Percentiles rank a stretch among this genome's conserved stretches.
Evolutionary conservation across 1,140 invertebrate genomes (phyloP).

Genomic region (Sitophilus oryzae): DNA sequence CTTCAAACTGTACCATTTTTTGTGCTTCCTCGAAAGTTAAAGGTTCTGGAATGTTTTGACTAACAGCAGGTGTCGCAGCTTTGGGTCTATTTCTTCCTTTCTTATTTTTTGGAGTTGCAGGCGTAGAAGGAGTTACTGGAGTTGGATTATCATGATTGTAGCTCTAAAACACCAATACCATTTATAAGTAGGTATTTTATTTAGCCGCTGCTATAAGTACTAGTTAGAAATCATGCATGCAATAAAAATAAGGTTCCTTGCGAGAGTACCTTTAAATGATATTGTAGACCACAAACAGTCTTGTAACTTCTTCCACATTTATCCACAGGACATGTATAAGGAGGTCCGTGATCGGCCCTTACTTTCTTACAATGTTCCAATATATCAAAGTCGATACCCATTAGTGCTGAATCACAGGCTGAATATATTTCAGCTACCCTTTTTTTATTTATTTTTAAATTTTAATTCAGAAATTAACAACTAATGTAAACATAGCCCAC

Average conservation of each 20-base stretch:
- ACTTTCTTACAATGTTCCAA: slow-evolving; percentile 78
- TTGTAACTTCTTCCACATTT: slow-evolving; percentile 81
- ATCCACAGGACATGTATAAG: slow-evolving; percentile 76
- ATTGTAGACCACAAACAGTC: slow-evolving; percentile 76
- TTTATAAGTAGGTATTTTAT: neutral
- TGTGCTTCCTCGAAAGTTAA: slow-evolving; percentile 73
- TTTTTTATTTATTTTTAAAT: neutral
- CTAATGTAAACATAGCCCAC: too few species aligned
- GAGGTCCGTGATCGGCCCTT: slow-evolving; percentile 69
- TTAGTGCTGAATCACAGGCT: slow-evolving; percentile 38
- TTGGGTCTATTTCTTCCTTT: slow-evolving; percentile 45
- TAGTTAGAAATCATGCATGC: too few species aligned
- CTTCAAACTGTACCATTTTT: slow-evolving; percentile 77
- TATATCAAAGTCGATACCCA: slow-evolving; percentile 77
- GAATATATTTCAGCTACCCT: neutral
- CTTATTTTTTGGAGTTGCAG: slow-evolving; percentile 45
- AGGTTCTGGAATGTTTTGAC: slow-evolving; percentile 51
- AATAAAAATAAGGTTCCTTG: neutral
- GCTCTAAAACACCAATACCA: slow-evolving; percentile 45
- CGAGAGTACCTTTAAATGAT: slow-evolving; percentile 70
- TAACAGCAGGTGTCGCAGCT: slow-evolving; percentile 39
- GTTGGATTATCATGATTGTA: slow-evolving; percentile 71
- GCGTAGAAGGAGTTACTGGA: slow-evolving; percentile 29
- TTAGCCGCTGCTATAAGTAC: too few species aligned
- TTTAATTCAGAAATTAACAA: neutral